Evolutionary conservation across 2,797 vertebrate species (phyloP).

Genomic region (Sphenopsis melanotis): DNA sequence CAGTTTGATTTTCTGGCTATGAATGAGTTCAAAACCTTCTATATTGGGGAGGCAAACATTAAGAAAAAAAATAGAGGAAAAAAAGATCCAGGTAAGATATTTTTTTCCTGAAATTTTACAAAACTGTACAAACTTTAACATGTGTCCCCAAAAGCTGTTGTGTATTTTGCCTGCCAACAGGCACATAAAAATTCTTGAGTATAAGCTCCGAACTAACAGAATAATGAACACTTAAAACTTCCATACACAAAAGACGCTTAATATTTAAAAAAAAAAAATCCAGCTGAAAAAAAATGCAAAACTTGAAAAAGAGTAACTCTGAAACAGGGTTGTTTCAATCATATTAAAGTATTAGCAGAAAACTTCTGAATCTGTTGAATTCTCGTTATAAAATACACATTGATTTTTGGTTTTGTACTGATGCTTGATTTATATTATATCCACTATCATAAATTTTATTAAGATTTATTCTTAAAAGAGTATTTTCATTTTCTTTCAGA

Average conservation of each 20-base stretch:
- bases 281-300: background rate
- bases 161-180: background rate
- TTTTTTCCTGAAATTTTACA: background rate
- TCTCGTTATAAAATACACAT: background rate
- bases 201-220: background rate
- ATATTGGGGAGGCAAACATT: background rate
- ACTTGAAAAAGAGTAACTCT: background rate
- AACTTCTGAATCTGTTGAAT: background rate
- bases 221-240: background rate
- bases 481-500: background rate
- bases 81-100: background rate
- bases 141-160: rapidly evolving
- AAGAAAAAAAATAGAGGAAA: background rate
- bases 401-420: background rate
- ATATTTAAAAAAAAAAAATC: background rate
- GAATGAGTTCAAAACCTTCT: background rate
- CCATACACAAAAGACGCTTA: background rate
- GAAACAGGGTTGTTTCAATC: background rate
- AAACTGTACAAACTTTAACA: background rate
- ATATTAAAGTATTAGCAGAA: background rate
- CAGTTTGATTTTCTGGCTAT: background rate
- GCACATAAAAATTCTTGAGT: background rate
- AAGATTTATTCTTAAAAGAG: background rate
- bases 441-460: background rate
- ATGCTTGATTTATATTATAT: background rate